These are phyloP conservation scores for Pseudomyrmex dendroicus DNA, from an alignment of 1,140 invertebrate genomes.

Conservation along the genomic window DNA sequence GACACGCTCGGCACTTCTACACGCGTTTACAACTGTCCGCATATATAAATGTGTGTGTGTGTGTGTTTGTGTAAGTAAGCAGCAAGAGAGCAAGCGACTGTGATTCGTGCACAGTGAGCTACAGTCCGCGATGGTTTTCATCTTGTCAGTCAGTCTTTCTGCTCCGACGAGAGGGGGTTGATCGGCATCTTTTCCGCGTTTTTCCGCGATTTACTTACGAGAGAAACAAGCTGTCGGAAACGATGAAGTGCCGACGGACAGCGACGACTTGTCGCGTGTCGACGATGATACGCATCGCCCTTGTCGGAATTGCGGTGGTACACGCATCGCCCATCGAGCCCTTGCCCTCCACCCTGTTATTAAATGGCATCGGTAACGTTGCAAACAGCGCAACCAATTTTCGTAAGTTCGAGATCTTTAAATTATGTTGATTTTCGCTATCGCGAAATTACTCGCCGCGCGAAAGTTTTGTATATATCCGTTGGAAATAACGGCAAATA, in stretches of 20 bases:
- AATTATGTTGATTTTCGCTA: background rate
- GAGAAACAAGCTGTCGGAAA: background rate
- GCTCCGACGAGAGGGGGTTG: slow-evolving; percentile 67
- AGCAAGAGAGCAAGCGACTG: background rate
- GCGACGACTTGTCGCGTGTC: slow-evolving; percentile 39
- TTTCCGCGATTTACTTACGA: slow-evolving; percentile 14
- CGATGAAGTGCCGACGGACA: slow-evolving; percentile 49
- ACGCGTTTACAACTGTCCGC: slow-evolving; percentile 1
- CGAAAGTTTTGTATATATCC: background rate
- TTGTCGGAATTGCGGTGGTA: slow-evolving; percentile 60
- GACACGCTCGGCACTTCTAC: slow-evolving; percentile 14
- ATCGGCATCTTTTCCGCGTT: slow-evolving; percentile 15
- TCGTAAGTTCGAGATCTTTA: slow-evolving; percentile 69
- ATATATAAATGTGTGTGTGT: no score
- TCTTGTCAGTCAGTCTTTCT: slow-evolving; percentile 76
- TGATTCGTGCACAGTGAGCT: slow-evolving; percentile 9
- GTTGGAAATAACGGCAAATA: background rate
- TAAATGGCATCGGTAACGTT: slow-evolving; percentile 79
- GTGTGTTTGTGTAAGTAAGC: no score
- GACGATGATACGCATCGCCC: slow-evolving; percentile 62
- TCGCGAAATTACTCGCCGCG: background rate
- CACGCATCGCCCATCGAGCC: slow-evolving; percentile 62
- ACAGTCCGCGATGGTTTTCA: slow-evolving; percentile 56
- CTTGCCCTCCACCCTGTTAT: slow-evolving; percentile 67
- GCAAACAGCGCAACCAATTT: slow-evolving; percentile 79